Percentiles rank a stretch among this genome's conserved stretches.
These are phyloP conservation scores for Pachyrhynchus sulphureomaculatus DNA, from an alignment of 1,140 invertebrate genomes.

Conservation along the genomic window DNA sequence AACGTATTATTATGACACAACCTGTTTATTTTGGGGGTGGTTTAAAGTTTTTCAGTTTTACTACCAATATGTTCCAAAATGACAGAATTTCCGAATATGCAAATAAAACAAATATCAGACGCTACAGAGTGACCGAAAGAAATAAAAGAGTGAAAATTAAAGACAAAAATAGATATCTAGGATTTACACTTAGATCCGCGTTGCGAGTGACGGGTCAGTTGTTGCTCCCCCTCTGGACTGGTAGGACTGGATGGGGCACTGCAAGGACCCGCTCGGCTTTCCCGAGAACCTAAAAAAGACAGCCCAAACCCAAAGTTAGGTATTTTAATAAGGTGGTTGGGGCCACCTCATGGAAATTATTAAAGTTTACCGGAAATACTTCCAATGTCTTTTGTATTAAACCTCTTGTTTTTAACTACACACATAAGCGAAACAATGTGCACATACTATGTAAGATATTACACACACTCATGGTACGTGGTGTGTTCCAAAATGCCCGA, in stretches of 20 bases:
- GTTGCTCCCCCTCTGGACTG: conserved; percentile 53
- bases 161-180: conserved; percentile 21
- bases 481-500: too few relatives aligned
- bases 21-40: too few relatives aligned
- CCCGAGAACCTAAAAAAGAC: conserved; percentile 52
- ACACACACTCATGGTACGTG: too few relatives aligned
- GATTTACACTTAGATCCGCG: conserved; percentile 78
- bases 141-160: conserved; percentile 11
- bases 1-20: too few relatives aligned
- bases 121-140: conserved; percentile 35
- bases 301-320: conserved; percentile 44
- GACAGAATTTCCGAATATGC: too few relatives aligned
- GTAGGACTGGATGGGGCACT: conserved; percentile 63
- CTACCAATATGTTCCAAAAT: too few relatives aligned
- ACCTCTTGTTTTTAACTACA: conserved; percentile 4
- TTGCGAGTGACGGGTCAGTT: conserved; percentile 64
- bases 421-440: too few relatives aligned
- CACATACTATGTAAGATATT: too few relatives aligned
- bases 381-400: conserved; percentile 15
- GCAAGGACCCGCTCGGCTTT: conserved; percentile 51
- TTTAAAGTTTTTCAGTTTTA: too few relatives aligned
- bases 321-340: conserved; percentile 7
- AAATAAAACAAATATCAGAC: conserved; percentile 24
- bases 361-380: not conserved
- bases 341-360: not conserved